Conservation (phyloP, 2,888 invertebrate genomes). For the Ephialtes manifestator region DNA sequence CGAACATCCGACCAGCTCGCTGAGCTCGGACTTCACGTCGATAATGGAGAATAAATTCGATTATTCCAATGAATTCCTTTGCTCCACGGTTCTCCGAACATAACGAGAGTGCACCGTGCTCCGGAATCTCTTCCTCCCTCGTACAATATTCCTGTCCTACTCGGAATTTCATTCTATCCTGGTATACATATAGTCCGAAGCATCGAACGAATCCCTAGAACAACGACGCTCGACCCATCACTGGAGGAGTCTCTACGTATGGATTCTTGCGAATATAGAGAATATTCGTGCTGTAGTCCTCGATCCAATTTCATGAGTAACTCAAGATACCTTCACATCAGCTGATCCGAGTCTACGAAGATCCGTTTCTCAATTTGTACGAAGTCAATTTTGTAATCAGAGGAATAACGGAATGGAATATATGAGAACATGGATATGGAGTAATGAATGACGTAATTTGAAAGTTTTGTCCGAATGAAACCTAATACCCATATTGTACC, state of each 20-base stretch:
- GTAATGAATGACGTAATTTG: neutral
- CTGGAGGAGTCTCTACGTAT: neutral
- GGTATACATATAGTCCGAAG: constrained; percentile 26
- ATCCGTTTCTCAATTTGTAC: neutral
- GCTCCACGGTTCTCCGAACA: constrained; percentile 49
- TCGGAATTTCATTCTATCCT: constrained; percentile 74
- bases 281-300: neutral
- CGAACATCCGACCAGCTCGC: neutral
- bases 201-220: constrained; percentile 4
- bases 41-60: constrained; percentile 71
- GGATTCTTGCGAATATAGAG: constrained; percentile 1
- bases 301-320: constrained; percentile 37
- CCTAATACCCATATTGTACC: too few species aligned
- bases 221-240: neutral
- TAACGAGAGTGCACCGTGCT: constrained; percentile 61
- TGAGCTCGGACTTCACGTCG: constrained; percentile 38
- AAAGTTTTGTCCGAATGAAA: neutral
- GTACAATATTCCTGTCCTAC: constrained; percentile 25
- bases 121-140: constrained; percentile 61
- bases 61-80: constrained; percentile 74
- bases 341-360: neutral
- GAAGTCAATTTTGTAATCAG: neutral
- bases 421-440: neutral
- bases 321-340: neutral
- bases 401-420: neutral